Evolutionary conservation across 30 jellyfish, hydroid and myxozoan genomes (phyloP).

Genomic region (Aurelia aurita complex sp. Pacific): DNA sequence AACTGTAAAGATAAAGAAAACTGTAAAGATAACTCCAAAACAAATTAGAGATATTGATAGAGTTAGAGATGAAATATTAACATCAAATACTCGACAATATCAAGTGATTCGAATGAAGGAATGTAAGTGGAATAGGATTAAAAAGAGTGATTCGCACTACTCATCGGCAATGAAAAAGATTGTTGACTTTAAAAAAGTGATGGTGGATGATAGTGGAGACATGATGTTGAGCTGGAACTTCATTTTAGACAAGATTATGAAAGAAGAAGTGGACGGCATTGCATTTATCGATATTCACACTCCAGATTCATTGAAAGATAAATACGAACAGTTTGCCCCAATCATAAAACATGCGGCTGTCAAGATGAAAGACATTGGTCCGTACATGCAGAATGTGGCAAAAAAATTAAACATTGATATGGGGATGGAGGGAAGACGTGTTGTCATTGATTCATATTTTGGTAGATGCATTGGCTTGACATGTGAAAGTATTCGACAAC

Average conservation of each 20-base stretch:
- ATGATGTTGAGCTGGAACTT: not conserved
- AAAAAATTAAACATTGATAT: not conserved
- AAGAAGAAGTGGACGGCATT: not conserved
- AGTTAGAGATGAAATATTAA: not conserved
- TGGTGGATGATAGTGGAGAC: too few species aligned
- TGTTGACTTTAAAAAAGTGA: too few species aligned
- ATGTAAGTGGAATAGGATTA: not conserved
- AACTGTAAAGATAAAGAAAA: too few species aligned
- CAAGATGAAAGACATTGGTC: slow-evolving; percentile 17
- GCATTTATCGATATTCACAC: not conserved
- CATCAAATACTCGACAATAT: not conserved
- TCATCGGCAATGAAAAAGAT: too few species aligned
- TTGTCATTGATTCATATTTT: slow-evolving; percentile 23
- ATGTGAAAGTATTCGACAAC: slow-evolving; percentile 2
- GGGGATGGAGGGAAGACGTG: not conserved
- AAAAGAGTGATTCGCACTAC: too few species aligned
- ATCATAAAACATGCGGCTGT: slow-evolving; percentile 27
- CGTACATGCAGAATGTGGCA: not conserved
- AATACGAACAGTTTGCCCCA: slow-evolving; percentile 30
- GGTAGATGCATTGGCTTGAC: not conserved
- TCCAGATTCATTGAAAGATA: not conserved
- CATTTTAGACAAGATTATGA: not conserved
- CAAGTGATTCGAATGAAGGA: not conserved
- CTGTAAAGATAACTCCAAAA: not conserved
- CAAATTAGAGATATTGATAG: not conserved